A percentile compares a stretch with the other conserved stretches of the same genome.
Conservation (phyloP, 2,888 invertebrate genomes). For the Tipula unca region DNA sequence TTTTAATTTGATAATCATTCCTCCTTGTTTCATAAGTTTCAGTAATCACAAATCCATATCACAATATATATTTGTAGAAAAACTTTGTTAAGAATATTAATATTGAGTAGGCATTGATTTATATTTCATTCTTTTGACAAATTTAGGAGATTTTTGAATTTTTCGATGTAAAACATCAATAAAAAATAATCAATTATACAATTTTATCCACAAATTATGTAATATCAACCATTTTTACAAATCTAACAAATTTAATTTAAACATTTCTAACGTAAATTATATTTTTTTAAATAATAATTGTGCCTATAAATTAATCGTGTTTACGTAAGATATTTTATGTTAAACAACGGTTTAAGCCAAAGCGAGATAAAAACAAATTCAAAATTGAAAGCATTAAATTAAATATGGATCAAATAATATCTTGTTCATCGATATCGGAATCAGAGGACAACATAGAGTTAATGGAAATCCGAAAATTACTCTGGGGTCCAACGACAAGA, state of each 20-base stretch:
- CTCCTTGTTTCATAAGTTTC: no score
- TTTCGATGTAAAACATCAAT: background rate
- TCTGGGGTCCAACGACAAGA: conserved; percentile 80
- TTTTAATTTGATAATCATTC: no score
- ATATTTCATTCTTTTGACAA: background rate
- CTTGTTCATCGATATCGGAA: conserved; percentile 31
- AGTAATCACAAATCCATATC: no score
- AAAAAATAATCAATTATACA: background rate
- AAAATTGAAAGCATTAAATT: background rate
- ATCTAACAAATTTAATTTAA: background rate
- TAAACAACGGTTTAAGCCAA: background rate
- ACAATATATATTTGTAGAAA: background rate
- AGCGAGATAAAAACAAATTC: background rate
- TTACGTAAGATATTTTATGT: background rate
- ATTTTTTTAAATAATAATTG: background rate
- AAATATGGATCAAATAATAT: conserved; percentile 35
- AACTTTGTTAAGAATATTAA: background rate
- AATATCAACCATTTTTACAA: background rate
- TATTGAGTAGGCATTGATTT: background rate
- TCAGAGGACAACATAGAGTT: conserved; percentile 52
- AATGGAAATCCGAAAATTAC: conserved; percentile 61
- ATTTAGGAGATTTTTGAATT: background rate
- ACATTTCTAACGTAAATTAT: background rate
- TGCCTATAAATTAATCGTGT: background rate
- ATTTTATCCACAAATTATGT: background rate